Conservation (phyloP, 2,888 invertebrate genomes). For the Stictocephala bisonia region DNA sequence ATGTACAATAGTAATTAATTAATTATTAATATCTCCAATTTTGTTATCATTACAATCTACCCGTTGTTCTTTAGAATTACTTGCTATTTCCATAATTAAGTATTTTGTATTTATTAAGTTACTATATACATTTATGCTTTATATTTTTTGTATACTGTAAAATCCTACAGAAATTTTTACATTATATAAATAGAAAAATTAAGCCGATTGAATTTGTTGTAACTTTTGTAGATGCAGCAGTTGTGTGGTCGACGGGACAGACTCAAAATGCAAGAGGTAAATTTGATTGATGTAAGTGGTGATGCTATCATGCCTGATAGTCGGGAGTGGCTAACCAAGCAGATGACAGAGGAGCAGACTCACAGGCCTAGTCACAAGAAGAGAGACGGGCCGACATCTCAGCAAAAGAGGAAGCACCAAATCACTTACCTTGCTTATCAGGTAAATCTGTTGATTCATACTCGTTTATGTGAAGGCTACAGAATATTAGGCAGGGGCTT, state of each 20-base stretch:
- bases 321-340: constrained; percentile 85
- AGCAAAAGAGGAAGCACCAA: constrained; percentile 90
- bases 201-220: too few species aligned
- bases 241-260: constrained; percentile 76
- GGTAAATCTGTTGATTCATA: constrained; percentile 63
- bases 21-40: too few species aligned
- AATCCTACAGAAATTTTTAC: too few species aligned
- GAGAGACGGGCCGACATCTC: constrained; percentile 70
- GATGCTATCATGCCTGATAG: constrained; percentile 70
- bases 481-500: constrained; percentile 25
- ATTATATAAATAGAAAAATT: too few species aligned
- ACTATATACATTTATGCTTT: too few species aligned
- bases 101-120: too few species aligned
- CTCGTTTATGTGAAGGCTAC: too few species aligned
- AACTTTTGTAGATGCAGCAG: constrained; percentile 70
- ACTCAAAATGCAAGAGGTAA: constrained; percentile 63
- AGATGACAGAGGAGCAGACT: constrained; percentile 76
- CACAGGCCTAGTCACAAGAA: constrained; percentile 63
- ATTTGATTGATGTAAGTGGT: constrained; percentile 61
- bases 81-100: too few species aligned
- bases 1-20: too few species aligned
- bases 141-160: too few species aligned
- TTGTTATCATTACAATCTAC: too few species aligned
- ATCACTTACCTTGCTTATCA: constrained; percentile 93
- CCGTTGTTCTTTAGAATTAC: too few species aligned